Evolutionary conservation across 2,888 invertebrate genomes (phyloP), one percentile per base, ranked within the genome.

Genomic region (Synergus laeviventris): DNA sequence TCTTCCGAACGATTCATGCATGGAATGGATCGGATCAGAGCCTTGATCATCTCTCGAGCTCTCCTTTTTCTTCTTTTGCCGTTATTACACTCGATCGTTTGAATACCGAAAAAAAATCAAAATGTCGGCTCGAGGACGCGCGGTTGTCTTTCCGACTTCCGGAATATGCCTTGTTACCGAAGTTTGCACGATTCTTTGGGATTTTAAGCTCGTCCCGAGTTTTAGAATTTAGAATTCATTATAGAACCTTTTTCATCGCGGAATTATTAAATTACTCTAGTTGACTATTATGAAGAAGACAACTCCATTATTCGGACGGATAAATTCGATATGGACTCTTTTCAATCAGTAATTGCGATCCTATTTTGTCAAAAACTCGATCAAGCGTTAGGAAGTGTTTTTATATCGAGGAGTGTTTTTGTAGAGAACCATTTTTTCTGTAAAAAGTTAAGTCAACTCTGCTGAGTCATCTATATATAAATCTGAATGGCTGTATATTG

Each of bases 1-100:
- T 83, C 83, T 82, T 79, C 80, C 70, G 77, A 83, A 82, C 82
- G 83, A 83, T 81, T 82, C 83, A 83, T 81, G 83, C 82, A 79
- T 83, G 81, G 81, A 82, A 75, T 49, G 79, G 82, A 49, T 49
- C 70, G 49, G 36, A 70, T 70, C 66, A 45, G 70, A 49, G 49
- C 45, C 70, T 70, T 36, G 70, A 83, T 83, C 81, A 78, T 54
- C 76, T 54, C 76, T 78, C 38, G 66, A 73, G 42, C 77, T 60
- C 42, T 49, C 31, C 70, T 42, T 70, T 36, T 70, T 70, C n/a
- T 16, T 49, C 64, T 42, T 45, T 42, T 36, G 9, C 11, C 31
- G n/a, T 49, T 31, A 70, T 70, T 70, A 70, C 70, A 70, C 70
- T 70, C 49, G 31, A 31, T 31, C 31, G 45, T 49, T 70, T 24